phyloP scores from a whole-genome alignment of 2,113 vertebrate species.

The Argyrosomus japonicus region DNA sequence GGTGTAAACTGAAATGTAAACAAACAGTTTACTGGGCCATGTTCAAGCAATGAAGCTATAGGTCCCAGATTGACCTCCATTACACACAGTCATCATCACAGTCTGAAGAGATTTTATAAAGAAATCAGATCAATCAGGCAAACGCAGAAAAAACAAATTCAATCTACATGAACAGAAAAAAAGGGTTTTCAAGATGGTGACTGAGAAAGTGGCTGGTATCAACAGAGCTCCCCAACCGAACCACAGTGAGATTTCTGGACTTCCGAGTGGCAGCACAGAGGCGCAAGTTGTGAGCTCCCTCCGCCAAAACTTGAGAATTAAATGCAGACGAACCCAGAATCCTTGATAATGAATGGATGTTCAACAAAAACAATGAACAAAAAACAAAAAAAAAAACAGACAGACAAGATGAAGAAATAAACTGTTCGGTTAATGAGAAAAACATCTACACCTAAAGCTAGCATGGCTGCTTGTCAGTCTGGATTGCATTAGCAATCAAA shows the following conservation, averaged over 20 bases:
- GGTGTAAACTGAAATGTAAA: conserved; percentile 73
- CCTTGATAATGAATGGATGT: too few relatives aligned
- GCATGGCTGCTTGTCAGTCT: too few relatives aligned
- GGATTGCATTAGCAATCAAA: too few relatives aligned
- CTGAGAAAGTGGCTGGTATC: not conserved
- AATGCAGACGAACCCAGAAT: too few relatives aligned
- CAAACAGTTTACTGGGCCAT: conserved; percentile 64
- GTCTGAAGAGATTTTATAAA: conserved; percentile 15
- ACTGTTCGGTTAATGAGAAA: too few relatives aligned
- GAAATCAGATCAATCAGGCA: conserved; percentile 17
- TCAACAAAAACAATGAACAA: too few relatives aligned
- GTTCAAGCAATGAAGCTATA: conserved; percentile 30
- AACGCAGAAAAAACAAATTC: not conserved
- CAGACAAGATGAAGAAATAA: too few relatives aligned
- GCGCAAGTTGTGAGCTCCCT: too few relatives aligned
- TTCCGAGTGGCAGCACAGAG: too few relatives aligned
- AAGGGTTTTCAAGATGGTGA: not conserved
- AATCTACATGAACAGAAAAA: not conserved
- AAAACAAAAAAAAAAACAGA: too few relatives aligned
- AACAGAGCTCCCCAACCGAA: not conserved
- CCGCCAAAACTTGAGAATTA: too few relatives aligned
- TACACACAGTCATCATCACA: conserved; percentile 36
- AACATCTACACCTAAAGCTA: too few relatives aligned
- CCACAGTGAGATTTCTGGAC: conserved; percentile 2
- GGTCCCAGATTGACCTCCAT: conserved; percentile 53